Percentiles rank a stretch among this genome's conserved stretches.
phyloP scores from a whole-genome alignment of 2,113 vertebrate species.

The Leptocoma aspasia region DNA sequence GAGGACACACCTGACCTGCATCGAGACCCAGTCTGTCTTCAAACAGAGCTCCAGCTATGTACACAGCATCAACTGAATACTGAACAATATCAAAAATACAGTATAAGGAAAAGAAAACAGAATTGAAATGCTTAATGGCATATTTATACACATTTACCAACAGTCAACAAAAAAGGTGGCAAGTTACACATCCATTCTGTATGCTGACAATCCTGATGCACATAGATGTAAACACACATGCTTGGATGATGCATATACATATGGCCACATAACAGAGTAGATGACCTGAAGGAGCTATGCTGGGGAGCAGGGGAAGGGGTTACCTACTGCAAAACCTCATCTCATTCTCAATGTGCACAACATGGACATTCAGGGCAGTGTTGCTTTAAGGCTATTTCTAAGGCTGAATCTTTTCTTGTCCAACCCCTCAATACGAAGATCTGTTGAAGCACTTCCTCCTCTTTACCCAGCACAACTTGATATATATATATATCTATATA shows the following conservation, averaged over 20 bases:
- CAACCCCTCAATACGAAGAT: not conserved
- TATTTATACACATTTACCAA: slow-evolving; percentile 69
- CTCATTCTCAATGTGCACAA: slow-evolving; percentile 27
- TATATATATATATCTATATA: slow-evolving; percentile 17
- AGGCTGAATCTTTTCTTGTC: slow-evolving; percentile 43
- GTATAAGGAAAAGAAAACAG: slow-evolving; percentile 48
- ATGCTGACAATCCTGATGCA: slow-evolving; percentile 33
- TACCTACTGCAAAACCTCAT: not conserved
- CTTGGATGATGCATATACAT: slow-evolving; percentile 32
- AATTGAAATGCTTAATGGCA: slow-evolving; percentile 45
- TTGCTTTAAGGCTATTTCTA: slow-evolving; percentile 70
- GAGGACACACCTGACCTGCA: not conserved
- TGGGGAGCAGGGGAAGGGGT: slow-evolving; percentile 14
- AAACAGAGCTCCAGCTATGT: slow-evolving; percentile 53
- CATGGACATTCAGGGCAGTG: slow-evolving; percentile 66
- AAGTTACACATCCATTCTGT: slow-evolving; percentile 71
- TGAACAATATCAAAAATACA: slow-evolving; percentile 52
- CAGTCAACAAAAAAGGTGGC: slow-evolving; percentile 47
- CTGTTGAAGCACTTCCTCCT: slow-evolving; percentile 24
- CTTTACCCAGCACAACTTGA: slow-evolving; percentile 30
- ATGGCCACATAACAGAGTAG: slow-evolving; percentile 25
- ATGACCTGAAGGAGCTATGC: slow-evolving; percentile 39
- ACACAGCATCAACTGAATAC: slow-evolving; percentile 57
- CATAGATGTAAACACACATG: slow-evolving; percentile 52
- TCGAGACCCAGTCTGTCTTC: not conserved